Conservation (phyloP, 53 echinoderm and acorn worm genomes). For the Zoroaster sp. region DNA sequence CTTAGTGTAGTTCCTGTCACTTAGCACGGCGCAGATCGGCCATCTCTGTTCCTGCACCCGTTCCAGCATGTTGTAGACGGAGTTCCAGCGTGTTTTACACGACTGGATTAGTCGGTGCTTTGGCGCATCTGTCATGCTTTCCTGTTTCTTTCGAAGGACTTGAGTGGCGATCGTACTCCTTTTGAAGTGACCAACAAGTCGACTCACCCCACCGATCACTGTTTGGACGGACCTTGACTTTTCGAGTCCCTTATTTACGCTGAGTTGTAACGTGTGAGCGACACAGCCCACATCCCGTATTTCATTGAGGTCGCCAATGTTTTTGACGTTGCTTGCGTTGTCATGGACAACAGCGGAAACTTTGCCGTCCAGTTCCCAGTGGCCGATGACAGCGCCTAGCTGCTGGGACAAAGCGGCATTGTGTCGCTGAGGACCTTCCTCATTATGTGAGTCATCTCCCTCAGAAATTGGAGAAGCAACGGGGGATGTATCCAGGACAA, state of each 20-base stretch:
- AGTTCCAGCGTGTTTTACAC: background rate
- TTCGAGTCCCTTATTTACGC: conserved; percentile 37
- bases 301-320: background rate
- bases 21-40: too few species aligned
- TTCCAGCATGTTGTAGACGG: too few species aligned
- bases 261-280: conserved; percentile 63
- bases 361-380: conserved; percentile 54
- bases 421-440: conserved; percentile 38
- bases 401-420: conserved; percentile 37
- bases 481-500: conserved; percentile 33
- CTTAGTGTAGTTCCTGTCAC: too few species aligned
- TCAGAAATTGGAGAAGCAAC: background rate
- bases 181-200: conserved; percentile 50
- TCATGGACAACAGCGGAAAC: conserved; percentile 59
- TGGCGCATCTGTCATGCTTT: background rate
- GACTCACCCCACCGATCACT: background rate
- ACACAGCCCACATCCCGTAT: conserved; percentile 30
- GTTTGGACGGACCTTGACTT: background rate
- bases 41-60: too few species aligned
- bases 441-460: too few species aligned
- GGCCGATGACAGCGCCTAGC: background rate
- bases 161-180: conserved; percentile 22
- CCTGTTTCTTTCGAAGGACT: conserved; percentile 19
- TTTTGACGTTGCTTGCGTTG: conserved; percentile 56
- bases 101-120: conserved; percentile 35